phyloP scores from a whole-genome alignment of 2,113 vertebrate species.

The Maccullochella peelii region DNA sequence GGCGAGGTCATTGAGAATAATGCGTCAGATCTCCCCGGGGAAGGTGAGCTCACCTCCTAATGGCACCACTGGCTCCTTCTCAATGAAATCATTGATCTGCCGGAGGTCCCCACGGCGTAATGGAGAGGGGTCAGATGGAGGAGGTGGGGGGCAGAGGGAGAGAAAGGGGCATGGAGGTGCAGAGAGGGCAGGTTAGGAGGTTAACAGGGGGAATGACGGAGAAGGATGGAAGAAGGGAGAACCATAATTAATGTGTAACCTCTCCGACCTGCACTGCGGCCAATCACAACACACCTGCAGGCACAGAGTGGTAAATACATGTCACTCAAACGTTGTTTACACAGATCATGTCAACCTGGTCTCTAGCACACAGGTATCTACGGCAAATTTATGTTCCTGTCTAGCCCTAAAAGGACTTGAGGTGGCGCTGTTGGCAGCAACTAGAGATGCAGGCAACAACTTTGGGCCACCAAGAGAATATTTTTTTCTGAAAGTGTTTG shows the following conservation, averaged over 20 bases:
- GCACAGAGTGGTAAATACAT: not conserved
- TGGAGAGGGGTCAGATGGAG: slow-evolving; percentile 65
- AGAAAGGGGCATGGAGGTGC: slow-evolving; percentile 35
- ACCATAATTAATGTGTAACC: slow-evolving; percentile 6
- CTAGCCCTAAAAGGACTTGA: not conserved
- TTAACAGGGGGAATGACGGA: not conserved
- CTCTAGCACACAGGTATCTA: slow-evolving; percentile 3
- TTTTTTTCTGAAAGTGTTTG: not conserved
- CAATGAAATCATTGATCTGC: slow-evolving; percentile 86
- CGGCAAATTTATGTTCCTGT: not conserved
- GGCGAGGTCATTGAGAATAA: slow-evolving; percentile 78
- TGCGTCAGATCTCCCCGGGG: slow-evolving; percentile 69
- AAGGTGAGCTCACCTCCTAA: slow-evolving; percentile 85
- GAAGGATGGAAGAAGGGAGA: slow-evolving; percentile 3
- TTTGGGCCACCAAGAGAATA: not conserved
- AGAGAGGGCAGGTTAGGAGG: slow-evolving; percentile 49
- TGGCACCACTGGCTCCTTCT: slow-evolving; percentile 81
- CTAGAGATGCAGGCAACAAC: not conserved
- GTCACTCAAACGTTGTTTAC: not conserved
- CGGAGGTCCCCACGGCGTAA: slow-evolving; percentile 58
- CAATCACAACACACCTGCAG: slow-evolving; percentile 44
- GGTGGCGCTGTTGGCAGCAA: not conserved
- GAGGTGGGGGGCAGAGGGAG: slow-evolving; percentile 1
- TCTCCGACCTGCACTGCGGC: slow-evolving; percentile 35
- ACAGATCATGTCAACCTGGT: not conserved